A percentile compares a stretch with the other conserved stretches of the same genome.
phyloP scores from a whole-genome alignment of 2,888 invertebrate species.

The Drosophila multiciliata region DNA sequence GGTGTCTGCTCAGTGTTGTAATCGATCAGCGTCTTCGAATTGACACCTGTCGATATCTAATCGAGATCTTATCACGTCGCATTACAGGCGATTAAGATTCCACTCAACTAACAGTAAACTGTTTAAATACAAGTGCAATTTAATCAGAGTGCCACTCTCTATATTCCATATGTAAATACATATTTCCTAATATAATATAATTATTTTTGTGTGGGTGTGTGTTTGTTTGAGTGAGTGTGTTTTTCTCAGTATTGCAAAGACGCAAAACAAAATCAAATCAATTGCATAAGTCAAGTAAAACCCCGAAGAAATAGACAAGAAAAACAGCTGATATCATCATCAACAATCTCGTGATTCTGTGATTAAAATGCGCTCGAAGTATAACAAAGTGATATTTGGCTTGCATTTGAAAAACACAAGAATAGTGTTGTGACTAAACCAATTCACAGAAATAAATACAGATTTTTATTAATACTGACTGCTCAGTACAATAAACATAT shows the following conservation, averaged over 20 bases:
- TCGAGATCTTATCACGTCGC: conserved; percentile 84
- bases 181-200: neutral
- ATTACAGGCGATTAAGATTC: conserved; percentile 81
- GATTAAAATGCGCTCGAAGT: conserved; percentile 35
- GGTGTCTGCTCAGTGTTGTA: conserved; percentile 83
- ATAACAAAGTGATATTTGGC: conserved; percentile 68
- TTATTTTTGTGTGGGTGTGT: conserved; percentile 16
- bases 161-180: conserved; percentile 29
- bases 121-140: conserved; percentile 9
- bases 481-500: neutral
- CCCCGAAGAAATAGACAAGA: conserved; percentile 48
- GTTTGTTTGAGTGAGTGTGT: conserved; percentile 27
- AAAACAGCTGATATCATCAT: conserved; percentile 54
- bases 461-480: neutral
- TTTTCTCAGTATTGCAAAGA: conserved; percentile 61
- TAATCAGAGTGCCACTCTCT: conserved; percentile 20
- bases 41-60: conserved; percentile 85
- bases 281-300: conserved; percentile 72
- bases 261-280: conserved; percentile 71
- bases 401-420: conserved; percentile 6
- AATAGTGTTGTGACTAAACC: conserved; percentile 35
- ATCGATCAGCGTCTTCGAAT: conserved; percentile 85
- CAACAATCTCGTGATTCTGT: conserved; percentile 38
- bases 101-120: neutral
- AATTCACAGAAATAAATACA: conserved; percentile 4